Base-by-base conservation (phyloP, 2,888 invertebrate species). In the Pyrochroa serraticornis region DNA sequence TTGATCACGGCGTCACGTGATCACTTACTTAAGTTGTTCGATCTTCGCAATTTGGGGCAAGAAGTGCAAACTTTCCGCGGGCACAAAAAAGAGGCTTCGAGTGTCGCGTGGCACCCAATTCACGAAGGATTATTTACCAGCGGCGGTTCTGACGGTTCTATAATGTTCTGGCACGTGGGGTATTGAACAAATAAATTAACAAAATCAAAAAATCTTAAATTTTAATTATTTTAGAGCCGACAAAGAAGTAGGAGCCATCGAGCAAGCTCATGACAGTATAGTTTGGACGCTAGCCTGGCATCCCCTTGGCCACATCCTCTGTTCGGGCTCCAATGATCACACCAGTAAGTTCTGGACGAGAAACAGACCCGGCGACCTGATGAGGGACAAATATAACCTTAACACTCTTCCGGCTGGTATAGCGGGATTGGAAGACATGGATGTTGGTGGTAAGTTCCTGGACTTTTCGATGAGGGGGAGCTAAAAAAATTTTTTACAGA, bases 211-310 rank as follows among this genome's bases (percentile, higher is more conserved):
- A 48, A 30, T 42, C 13, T 9, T 7, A 42, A 31, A 31, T 31
- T 31, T 31, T 3, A 5, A 5, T 5, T n/a, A 6, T 71, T 67
- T 38, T 65, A 91, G 94, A 0, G 93, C 94, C 64, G 98, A 98
- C 76, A 97, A 97, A 79, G 98, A 99, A 84, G 94, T 99, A 34
- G 98, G 98, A 10, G 90, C 93, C 10, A 96, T 99, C 73, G 98
- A 99, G 82, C 93, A 96, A 73, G 99, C 99, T 1, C 99, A 99
- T 80, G 99, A 99, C 79, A 96, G 95, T 73, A 97, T 97, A 75
- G 97, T 99, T 2, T 99, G 99, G 99, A 95, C 96, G 8, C 84
- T 99, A 75, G 96, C 97, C 31, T 99, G 99, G 99, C 99, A 99
- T 84, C 99, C 99, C 0, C 82, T 99, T 10, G 99, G 99, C 0